These are phyloP conservation scores for Hyppa rectilinea DNA, from an alignment of 2,888 invertebrate genomes.

Conservation along the genomic window DNA sequence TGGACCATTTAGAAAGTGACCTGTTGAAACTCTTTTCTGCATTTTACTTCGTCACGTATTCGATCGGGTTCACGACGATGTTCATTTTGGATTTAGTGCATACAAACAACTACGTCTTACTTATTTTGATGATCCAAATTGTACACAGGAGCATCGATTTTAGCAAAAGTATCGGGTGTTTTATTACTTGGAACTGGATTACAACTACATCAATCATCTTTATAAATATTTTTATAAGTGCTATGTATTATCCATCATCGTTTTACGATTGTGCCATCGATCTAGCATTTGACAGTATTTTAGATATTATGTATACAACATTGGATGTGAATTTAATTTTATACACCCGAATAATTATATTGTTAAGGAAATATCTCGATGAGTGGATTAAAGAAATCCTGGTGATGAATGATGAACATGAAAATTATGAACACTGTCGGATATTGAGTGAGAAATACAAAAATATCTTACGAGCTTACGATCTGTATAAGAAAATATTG, in stretches of 20 bases:
- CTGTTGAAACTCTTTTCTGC: slow-evolving; percentile 11
- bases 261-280: slow-evolving; percentile 30
- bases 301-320: slow-evolving; percentile 21
- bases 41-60: slow-evolving; percentile 8
- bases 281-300: slow-evolving; percentile 10
- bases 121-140: slow-evolving; percentile 25
- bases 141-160: background rate
- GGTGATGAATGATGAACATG: slow-evolving; percentile 9
- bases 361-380: slow-evolving; percentile 26
- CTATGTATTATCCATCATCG: slow-evolving; percentile 17
- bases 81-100: slow-evolving; percentile 27
- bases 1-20: slow-evolving; percentile 11
- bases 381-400: slow-evolving; percentile 19
- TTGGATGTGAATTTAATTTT: slow-evolving; percentile 26
- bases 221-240: slow-evolving; percentile 22
- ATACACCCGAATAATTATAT: slow-evolving; percentile 13
- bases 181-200: slow-evolving; percentile 28
- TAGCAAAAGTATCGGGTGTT: slow-evolving; percentile 10
- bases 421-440: slow-evolving; percentile 5
- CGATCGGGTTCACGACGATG: slow-evolving; percentile 14
- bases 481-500: slow-evolving; percentile 17
- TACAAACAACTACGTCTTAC: slow-evolving; percentile 23
- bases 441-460: slow-evolving; percentile 18
- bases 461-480: slow-evolving; percentile 12
- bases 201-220: slow-evolving; percentile 11